phyloP scores from a whole-genome alignment of 2,113 vertebrate genomes.

The Papio anubis region DNA sequence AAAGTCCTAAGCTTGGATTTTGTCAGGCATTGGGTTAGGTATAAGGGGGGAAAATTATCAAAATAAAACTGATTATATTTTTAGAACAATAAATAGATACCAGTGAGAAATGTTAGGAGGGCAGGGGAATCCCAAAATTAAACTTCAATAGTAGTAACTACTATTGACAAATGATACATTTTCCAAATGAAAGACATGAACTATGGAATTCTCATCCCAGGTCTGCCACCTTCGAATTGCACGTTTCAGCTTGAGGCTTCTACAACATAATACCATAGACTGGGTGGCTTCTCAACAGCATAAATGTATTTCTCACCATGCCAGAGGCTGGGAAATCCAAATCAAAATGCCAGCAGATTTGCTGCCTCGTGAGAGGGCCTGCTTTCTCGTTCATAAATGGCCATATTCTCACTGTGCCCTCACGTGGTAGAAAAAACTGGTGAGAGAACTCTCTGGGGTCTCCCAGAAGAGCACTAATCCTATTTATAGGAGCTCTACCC shows the following conservation, averaged over 20 bases:
- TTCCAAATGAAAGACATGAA: neutral
- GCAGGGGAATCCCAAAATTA: neutral
- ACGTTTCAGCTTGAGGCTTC: neutral
- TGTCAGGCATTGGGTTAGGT: neutral
- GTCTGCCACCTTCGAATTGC: neutral
- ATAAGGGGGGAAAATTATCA: neutral
- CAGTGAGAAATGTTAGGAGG: neutral
- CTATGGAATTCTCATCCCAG: neutral
- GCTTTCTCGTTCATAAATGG: neutral
- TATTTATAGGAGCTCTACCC: neutral
- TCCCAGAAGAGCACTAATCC: neutral
- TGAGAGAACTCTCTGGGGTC: neutral
- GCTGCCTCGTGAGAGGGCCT: neutral
- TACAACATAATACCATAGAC: neutral
- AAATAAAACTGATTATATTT: neutral
- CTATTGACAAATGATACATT: neutral
- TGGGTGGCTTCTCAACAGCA: neutral
- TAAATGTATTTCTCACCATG: neutral
- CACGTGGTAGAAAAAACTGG: neutral
- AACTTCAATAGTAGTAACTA: no score
- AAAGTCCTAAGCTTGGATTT: neutral
- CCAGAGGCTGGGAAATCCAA: neutral
- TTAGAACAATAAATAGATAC: neutral
- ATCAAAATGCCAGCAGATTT: neutral
- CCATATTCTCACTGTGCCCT: no score